Percentiles rank a stretch among this genome's conserved stretches.
phyloP scores from a whole-genome alignment of 1,140 invertebrate genomes.

The Mizuhopecten yessoensis region DNA sequence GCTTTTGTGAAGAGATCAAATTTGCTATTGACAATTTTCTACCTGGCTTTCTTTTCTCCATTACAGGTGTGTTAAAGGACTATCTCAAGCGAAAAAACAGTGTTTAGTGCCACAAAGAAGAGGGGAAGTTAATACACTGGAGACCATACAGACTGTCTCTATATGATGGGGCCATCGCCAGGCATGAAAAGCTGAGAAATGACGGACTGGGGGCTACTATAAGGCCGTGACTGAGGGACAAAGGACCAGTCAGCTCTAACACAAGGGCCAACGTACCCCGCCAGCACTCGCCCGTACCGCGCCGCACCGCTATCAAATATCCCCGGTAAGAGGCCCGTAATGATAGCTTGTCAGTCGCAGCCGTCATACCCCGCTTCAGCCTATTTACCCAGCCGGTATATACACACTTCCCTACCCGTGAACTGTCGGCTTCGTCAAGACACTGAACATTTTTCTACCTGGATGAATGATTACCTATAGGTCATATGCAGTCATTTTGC shows the following conservation, averaged over 20 bases:
- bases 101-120: constrained; percentile 59
- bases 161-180: constrained; percentile 41
- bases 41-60: constrained; percentile 45
- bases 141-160: constrained; percentile 34
- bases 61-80: constrained; percentile 51
- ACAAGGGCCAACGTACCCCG: constrained; percentile 9
- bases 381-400: constrained; percentile 44
- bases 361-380: constrained; percentile 48
- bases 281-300: neutral
- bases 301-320: constrained; percentile 48
- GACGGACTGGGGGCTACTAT: neutral
- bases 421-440: constrained; percentile 37
- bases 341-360: constrained; percentile 52
- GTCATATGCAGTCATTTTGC: neutral
- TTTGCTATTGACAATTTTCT: constrained; percentile 50
- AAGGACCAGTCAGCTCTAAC: neutral
- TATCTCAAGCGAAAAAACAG: constrained; percentile 58
- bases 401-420: constrained; percentile 36
- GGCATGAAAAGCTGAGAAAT: constrained; percentile 15
- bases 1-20: constrained; percentile 57
- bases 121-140: constrained; percentile 54
- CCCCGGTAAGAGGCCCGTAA: constrained; percentile 45
- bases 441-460: constrained; percentile 40
- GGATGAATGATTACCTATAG: constrained; percentile 41
- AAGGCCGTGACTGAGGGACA: constrained; percentile 37